Evolutionary conservation across 2,797 vertebrate genomes (phyloP).

Genomic region (Tangara arthus): DNA sequence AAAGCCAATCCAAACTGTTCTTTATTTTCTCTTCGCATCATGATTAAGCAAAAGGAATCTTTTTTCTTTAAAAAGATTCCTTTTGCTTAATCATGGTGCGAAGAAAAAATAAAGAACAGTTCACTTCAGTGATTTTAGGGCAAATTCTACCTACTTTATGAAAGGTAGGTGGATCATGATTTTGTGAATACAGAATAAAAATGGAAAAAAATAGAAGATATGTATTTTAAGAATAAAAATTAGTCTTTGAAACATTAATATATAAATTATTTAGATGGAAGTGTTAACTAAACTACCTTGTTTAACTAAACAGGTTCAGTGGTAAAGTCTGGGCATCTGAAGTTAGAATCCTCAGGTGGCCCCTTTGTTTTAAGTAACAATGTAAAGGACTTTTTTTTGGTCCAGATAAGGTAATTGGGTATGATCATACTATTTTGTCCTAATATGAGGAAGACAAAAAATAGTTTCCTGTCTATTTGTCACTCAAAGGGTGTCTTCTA

Average conservation of each 20-base stretch:
- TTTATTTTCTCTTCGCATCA: too few species aligned
- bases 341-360: background rate
- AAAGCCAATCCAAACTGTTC: background rate
- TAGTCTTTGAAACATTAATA: background rate
- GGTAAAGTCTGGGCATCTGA: background rate
- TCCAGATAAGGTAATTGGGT: background rate
- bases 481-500: background rate
- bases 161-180: background rate
- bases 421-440: background rate
- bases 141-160: background rate
- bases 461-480: background rate
- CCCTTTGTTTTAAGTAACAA: background rate
- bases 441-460: background rate
- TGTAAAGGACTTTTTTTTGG: background rate
- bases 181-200: background rate
- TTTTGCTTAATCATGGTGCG: background rate
- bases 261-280: background rate
- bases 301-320: background rate
- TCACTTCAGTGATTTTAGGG: background rate
- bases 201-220: background rate
- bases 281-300: background rate
- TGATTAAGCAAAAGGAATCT: too few species aligned
- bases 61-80: background rate
- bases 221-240: background rate
- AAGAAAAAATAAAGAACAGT: background rate